These are phyloP conservation scores for Chrysina gloriosa DNA, from an alignment of 2,888 invertebrate genomes.

Conservation along the genomic window DNA sequence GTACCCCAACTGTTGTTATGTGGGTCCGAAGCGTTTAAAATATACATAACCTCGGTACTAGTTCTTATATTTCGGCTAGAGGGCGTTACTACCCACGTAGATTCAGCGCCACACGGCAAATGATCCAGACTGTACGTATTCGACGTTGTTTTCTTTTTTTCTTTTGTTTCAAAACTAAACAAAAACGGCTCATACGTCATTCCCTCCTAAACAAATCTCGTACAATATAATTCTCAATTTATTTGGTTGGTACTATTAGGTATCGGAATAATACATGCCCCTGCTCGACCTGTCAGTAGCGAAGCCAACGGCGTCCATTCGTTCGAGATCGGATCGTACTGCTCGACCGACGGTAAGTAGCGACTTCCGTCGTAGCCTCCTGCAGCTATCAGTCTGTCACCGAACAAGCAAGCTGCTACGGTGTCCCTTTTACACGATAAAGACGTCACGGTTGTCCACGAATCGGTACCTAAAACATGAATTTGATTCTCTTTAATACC, in stretches of 20 bases:
- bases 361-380: constrained; percentile 94
- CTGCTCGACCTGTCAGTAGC: constrained; percentile 86
- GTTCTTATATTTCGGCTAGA: too few species aligned
- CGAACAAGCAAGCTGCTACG: constrained; percentile 87
- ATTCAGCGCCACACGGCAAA: too few species aligned
- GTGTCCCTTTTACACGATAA: constrained; percentile 88
- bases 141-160: too few species aligned
- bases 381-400: constrained; percentile 83
- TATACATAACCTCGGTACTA: too few species aligned
- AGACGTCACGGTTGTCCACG: constrained; percentile 88
- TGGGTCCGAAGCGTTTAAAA: too few species aligned
- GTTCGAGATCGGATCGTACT: constrained; percentile 86
- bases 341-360: constrained; percentile 88
- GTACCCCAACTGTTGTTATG: too few species aligned
- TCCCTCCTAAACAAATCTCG: not conserved
- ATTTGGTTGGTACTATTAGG: constrained; percentile 25
- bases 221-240: not conserved
- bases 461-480: constrained; percentile 79
- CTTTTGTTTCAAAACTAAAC: not conserved
- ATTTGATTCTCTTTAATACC: not conserved
- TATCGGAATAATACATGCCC: constrained; percentile 85
- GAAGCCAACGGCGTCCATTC: constrained; percentile 84
- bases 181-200: not conserved
- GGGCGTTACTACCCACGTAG: too few species aligned
- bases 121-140: too few species aligned